Percentiles rank a stretch among this genome's conserved stretches.
phyloP scores from a whole-genome alignment of 2,113 vertebrate genomes.

The Bufo gargarizans region DNA sequence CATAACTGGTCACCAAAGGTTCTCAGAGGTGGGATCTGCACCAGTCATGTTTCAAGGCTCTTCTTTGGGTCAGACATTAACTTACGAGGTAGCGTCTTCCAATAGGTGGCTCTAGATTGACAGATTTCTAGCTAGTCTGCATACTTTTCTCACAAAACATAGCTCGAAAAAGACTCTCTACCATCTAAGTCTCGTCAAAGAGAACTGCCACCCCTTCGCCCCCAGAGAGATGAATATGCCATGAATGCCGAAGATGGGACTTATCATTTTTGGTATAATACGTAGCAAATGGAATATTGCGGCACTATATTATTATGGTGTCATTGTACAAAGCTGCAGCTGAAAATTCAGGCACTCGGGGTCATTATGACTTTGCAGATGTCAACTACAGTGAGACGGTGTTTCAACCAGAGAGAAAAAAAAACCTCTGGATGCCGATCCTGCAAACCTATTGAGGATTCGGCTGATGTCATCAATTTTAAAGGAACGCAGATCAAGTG shows the following conservation, averaged over 20 bases:
- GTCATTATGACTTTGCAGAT: conserved; percentile 55
- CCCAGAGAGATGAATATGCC: background rate
- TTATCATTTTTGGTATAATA: background rate
- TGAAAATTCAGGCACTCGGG: background rate
- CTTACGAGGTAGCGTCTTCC: no score
- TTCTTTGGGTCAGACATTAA: no score
- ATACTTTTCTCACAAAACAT: no score
- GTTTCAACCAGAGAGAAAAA: conserved; percentile 9
- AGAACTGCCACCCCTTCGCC: no score
- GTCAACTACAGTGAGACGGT: conserved; percentile 40
- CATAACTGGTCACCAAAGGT: no score
- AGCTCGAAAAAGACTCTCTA: no score
- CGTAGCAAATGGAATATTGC: background rate
- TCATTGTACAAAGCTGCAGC: background rate
- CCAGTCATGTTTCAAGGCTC: no score
- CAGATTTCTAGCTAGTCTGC: no score
- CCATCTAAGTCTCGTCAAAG: no score
- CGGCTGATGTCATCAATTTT: conserved; percentile 51
- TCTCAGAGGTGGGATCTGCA: no score
- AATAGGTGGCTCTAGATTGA: no score
- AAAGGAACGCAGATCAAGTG: conserved; percentile 48
- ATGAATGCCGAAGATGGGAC: background rate
- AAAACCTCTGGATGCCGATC: conserved; percentile 50
- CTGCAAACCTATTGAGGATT: conserved; percentile 30
- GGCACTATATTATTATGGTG: background rate